These are phyloP conservation scores for Hiodon alosoides DNA, from an alignment of 2,113 vertebrate species.

Conservation along the genomic window DNA sequence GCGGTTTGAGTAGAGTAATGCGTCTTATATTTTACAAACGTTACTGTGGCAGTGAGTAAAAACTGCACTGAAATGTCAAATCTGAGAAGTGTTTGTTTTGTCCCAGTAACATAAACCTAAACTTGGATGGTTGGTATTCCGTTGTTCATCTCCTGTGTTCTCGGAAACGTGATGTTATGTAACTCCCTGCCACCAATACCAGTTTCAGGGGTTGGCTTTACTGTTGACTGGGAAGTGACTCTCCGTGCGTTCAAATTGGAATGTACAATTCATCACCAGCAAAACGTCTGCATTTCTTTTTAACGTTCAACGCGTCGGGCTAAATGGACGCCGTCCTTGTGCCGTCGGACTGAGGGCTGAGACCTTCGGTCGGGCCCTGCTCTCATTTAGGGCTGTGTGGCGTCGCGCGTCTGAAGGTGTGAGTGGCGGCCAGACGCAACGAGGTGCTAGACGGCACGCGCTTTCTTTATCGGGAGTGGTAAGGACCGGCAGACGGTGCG, in stretches of 20 bases:
- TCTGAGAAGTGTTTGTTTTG: neutral
- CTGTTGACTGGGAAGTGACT: neutral
- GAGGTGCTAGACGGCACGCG: too few relatives aligned
- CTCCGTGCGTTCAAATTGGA: neutral
- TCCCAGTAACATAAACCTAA: neutral
- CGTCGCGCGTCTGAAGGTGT: neutral
- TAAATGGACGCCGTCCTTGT: conserved; percentile 18
- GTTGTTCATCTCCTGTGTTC: neutral
- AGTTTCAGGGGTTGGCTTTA: neutral
- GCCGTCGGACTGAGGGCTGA: conserved; percentile 28
- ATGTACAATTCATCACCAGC: conserved; percentile 23
- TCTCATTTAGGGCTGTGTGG: neutral
- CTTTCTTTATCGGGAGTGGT: neutral
- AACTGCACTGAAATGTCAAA: neutral
- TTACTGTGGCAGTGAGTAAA: neutral
- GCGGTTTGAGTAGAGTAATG: conserved; percentile 21
- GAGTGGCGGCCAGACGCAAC: neutral
- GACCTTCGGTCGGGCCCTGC: conserved; percentile 27
- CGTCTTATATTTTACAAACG: conserved; percentile 22
- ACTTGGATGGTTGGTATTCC: neutral
- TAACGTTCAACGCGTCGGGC: neutral
- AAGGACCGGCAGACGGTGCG: neutral
- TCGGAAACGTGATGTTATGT: neutral
- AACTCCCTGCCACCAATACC: neutral
- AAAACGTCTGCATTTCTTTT: neutral